Base-by-base conservation (phyloP, 2,113 vertebrate genomes). In the Uropsilus gracilis region DNA sequence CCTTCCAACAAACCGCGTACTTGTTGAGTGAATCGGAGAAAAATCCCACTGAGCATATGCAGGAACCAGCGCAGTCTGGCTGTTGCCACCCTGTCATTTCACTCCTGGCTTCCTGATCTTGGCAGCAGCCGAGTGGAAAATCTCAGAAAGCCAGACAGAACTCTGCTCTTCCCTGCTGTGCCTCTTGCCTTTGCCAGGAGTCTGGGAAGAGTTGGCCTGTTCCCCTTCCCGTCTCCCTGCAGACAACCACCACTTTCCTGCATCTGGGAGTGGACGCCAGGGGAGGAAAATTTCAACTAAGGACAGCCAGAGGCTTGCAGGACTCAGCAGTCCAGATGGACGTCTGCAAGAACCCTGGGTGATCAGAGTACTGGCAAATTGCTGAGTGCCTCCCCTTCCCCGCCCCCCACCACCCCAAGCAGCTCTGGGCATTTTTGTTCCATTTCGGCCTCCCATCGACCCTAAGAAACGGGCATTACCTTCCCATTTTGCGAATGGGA, bases 111-210 rank as follows among this genome's bases (percentile, higher is more conserved):
- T 89, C 71, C 90, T 2, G 26, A 48, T 59, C 68, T 87, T 83
- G 83, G 92, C 92, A 87, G 59, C 13, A 6, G 37, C 30, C 1
- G 16, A 28, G 93, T 26, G 68, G 91, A 83, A 92, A 63, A 50
- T 89, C 84, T 87, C 94, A 8, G 82, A 37, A 53, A 92, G 68
- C n/a, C 91, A 80, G 89, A 90, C 63, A 57, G 66, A 86, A 64
- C 50, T 28, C 80, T 24, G 46, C 28, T 61, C 76, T 68, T 72
- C 89, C 73, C 82, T 28, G 50, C 57, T 4, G 77, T 1, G 34
- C 46, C 53, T 64, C 75, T 71, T 71, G 1, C 18, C 39, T 78
- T 53, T 22, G 73, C 89, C 91, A 96, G 86, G 89, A 72, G 44
- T 72, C 90, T 78, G 95, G 82, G 82, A 86, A 90, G 77, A 68